Evolutionary conservation across 2,797 vertebrate genomes (phyloP).

Genomic region (Phoeniculus purpureus): DNA sequence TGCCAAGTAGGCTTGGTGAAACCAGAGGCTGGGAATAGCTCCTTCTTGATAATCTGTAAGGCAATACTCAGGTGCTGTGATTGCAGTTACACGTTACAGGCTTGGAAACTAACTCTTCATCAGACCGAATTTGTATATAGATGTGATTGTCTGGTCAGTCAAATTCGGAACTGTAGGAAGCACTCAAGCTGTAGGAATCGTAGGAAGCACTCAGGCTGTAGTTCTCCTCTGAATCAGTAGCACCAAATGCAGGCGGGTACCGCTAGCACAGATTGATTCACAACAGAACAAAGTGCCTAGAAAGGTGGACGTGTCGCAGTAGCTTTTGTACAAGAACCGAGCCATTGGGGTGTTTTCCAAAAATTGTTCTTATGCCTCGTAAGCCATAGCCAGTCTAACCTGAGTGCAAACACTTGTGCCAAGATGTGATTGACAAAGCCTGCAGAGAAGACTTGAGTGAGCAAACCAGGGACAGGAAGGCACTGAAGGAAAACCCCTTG

Average conservation of each 20-base stretch:
- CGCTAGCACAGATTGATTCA: background rate
- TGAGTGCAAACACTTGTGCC: background rate
- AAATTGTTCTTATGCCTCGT: background rate
- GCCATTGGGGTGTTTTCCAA: background rate
- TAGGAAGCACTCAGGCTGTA: background rate
- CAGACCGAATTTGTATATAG: background rate
- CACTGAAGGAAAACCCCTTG: background rate
- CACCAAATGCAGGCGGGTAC: background rate
- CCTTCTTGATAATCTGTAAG: background rate
- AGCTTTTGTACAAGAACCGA: background rate
- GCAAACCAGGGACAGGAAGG: background rate
- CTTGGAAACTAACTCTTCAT: background rate
- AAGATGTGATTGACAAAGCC: background rate
- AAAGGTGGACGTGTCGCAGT: background rate
- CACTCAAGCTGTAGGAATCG: no score
- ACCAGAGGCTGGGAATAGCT: background rate
- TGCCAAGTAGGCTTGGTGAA: background rate
- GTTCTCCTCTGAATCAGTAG: background rate
- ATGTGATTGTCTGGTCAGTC: background rate
- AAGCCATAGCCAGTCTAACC: background rate
- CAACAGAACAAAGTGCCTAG: background rate
- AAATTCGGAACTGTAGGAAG: background rate
- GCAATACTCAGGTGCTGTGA: background rate
- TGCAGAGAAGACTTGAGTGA: background rate
- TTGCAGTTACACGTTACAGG: fast-evolving